Base-by-base conservation (phyloP, 2,888 invertebrate species). In the Macrosoma leucophasiata region DNA sequence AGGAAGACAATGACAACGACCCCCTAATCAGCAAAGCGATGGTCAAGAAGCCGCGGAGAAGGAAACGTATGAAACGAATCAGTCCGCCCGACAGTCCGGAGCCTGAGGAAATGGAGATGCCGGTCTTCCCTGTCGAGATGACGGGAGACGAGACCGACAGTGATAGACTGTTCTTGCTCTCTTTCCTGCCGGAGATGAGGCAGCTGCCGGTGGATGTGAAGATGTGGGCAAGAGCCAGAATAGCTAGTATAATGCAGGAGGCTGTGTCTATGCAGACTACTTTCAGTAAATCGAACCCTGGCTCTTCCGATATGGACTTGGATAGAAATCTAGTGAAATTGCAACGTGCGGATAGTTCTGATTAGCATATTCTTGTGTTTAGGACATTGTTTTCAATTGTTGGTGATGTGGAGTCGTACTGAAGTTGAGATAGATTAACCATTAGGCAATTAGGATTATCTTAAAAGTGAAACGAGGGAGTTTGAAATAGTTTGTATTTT, bases 221-320 rank as follows among this genome's bases (percentile, higher is more conserved):
- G 57, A 82, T 84, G 82, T 84, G 84, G 84, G 75, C 71, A 28
- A 44, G 82, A 9, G 69, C 79, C 0, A 78, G 79, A 51, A 76
- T 84, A 34, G 81, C 84, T 1, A 76, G 65, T 29, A 52, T 76
- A 0, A 82, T 84, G 82, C 81, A 84, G 47, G 81, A 82, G 30
- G 84, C 84, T 0, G 79, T 82, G 1, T n/a, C n/a, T n/a, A n/a
- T n/a, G n/a, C n/a, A n/a, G n/a, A n/a, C n/a, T n/a, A n/a, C n/a
- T n/a, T 75, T 62, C 39, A 68, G 61, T 24, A 68, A 74, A 30
- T 61, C 59, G 0, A 51, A 48, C 17, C 71, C n/a, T n/a, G n/a
- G n/a, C n/a, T n/a, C n/a, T n/a, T n/a, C n/a, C n/a, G n/a, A n/a
- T n/a, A n/a, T n/a, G n/a, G n/a, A n/a, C n/a, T n/a, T n/a, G n/a